Base-by-base conservation (phyloP, 2,888 invertebrate genomes). In the Chydorus sphaericus region DNA sequence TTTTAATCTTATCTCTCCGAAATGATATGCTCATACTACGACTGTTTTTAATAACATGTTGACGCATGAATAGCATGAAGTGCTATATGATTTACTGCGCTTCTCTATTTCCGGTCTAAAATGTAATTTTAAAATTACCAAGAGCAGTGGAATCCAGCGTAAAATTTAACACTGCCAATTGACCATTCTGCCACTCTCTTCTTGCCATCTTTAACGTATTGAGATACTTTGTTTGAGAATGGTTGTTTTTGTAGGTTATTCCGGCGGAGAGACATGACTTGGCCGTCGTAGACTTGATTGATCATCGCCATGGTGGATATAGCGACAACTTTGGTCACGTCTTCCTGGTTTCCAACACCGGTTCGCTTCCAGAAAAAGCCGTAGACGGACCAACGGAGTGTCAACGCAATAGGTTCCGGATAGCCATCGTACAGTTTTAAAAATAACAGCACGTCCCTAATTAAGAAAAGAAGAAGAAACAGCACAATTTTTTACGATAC, bases 371-470 rank as follows among this genome's bases (percentile, higher is more conserved):
- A 66, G 57, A 62, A 65, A 59, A 64, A 66, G 10, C 65, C 65
- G 55, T 60, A 66, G 6, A 64, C 60, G 5, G 61, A 62, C 65
- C 65, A 65, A 14, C 62, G 59, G n/a, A 63, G 57, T 6, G 59
- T 58, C 10, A 65, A 59, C 8, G 61, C 57, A n/a, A 66, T 52
- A 11, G 66, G 66, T 50, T 67, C 67, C n/a, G 65, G 62, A 57
- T 62, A 68, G n/a, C 67, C 67, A 48, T 67, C 64, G 60, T 67
- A 66, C 3, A 65, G 58, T 54, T 65, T 66, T 23, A 68, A 60
- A 60, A 68, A 67, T n/a, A 64, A 55, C 28, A 68, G 33, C 0
- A 66, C 59, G 48, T 66, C 65, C 16, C 62, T n/a, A n/a, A n/a
- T n/a, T n/a, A n/a, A n/a, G n/a, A n/a, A n/a, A n/a, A n/a, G n/a